phyloP scores from a whole-genome alignment of 2,797 vertebrate species.

The Malurus splendens region DNA sequence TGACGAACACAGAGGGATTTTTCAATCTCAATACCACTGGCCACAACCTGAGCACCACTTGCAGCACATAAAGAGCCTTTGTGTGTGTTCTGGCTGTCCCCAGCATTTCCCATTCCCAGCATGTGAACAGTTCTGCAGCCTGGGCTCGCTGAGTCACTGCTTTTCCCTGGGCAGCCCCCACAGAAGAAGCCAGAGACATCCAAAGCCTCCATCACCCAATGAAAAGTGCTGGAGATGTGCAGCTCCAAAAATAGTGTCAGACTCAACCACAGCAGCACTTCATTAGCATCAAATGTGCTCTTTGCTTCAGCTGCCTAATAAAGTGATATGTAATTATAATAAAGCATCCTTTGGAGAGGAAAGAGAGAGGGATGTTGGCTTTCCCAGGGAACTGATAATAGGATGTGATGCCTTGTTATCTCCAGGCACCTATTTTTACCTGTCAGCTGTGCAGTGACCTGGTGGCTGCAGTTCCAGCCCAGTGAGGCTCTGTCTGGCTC shows the following conservation, averaged over 20 bases:
- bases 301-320: conserved; percentile 47
- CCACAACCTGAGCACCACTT: neutral
- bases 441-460: neutral
- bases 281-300: conserved; percentile 51
- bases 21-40: neutral
- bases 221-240: conserved; percentile 46
- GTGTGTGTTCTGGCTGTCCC: conserved; percentile 4
- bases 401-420: neutral
- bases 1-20: neutral
- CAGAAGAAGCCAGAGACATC: conserved; percentile 49
- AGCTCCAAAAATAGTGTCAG: conserved; percentile 53
- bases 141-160: conserved; percentile 54
- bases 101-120: conserved; percentile 24
- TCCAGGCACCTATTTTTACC: neutral
- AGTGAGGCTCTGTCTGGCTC: neutral
- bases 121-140: conserved; percentile 19
- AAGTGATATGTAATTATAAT: conserved; percentile 49
- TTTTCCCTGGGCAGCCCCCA: conserved; percentile 48
- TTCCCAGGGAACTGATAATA: conserved; percentile 13
- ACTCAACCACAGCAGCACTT: conserved; percentile 47
- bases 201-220: conserved; percentile 27
- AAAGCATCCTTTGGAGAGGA: conserved; percentile 39
- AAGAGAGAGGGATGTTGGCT: conserved; percentile 14
- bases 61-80: conserved; percentile 30
- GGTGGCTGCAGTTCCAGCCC: neutral